Evolutionary conservation across 2,888 invertebrate species (phyloP).

Genomic region (Chymomyza caudatula): DNA sequence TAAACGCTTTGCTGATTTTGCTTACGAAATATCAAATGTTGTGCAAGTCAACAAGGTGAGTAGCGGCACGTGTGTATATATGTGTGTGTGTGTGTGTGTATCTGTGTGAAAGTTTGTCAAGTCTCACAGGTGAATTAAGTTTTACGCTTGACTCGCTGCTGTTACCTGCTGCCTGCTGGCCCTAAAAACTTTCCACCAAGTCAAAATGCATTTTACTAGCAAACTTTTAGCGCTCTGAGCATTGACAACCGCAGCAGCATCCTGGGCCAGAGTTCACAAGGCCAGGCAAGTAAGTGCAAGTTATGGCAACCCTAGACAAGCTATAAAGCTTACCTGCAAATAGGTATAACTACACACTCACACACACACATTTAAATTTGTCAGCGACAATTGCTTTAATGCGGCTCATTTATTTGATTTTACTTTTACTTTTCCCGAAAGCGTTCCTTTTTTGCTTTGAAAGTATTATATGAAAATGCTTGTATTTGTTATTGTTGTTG

Average conservation of each 20-base stretch:
- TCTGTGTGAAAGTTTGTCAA: constrained; percentile 61
- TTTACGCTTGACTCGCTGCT: constrained; percentile 60
- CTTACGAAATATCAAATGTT: constrained; percentile 57
- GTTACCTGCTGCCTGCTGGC: constrained; percentile 27
- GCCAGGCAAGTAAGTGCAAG: constrained; percentile 39
- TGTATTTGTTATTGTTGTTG: constrained; percentile 1
- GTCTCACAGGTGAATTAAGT: constrained; percentile 72
- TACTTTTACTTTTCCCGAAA: constrained; percentile 29
- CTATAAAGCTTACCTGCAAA: background rate
- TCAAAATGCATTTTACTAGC: constrained; percentile 64
- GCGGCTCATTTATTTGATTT: constrained; percentile 36
- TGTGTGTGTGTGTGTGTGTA: background rate
- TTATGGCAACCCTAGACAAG: constrained; percentile 1
- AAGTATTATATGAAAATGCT: background rate
- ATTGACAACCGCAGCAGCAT: constrained; percentile 60
- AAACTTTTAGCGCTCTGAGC: constrained; percentile 50
- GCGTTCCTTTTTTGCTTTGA: constrained; percentile 14
- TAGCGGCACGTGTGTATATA: background rate
- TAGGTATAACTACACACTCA: background rate
- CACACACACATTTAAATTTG: constrained; percentile 53
- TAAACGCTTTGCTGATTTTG: constrained; percentile 69
- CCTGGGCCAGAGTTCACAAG: constrained; percentile 28
- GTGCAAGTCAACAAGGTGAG: constrained; percentile 16
- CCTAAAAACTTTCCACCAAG: constrained; percentile 56
- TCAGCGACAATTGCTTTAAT: constrained; percentile 23